Percentiles rank a stretch among this genome's conserved stretches.
Evolutionary conservation across 2,113 vertebrate genomes (phyloP).

Genomic region (Caloenas nicobarica): DNA sequence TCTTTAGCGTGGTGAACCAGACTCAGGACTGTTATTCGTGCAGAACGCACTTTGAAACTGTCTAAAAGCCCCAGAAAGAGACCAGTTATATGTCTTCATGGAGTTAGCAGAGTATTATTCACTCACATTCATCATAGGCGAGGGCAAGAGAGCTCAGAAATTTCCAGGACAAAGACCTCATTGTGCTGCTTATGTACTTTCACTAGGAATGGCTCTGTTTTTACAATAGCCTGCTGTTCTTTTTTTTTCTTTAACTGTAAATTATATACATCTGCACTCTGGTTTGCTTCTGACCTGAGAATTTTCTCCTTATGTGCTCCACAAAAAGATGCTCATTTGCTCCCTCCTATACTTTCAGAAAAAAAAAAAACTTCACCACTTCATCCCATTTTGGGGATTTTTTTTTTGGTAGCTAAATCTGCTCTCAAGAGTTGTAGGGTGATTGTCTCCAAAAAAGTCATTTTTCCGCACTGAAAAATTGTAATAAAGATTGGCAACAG

Average conservation of each 20-base stretch:
- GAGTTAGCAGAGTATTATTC: neutral
- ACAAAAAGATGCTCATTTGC: constrained; percentile 25
- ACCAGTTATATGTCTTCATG: neutral
- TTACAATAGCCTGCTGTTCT: neutral
- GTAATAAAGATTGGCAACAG: neutral
- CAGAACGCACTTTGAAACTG: neutral
- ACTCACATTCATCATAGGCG: neutral
- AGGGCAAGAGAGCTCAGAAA: neutral
- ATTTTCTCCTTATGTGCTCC: constrained; percentile 14
- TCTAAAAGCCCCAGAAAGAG: neutral
- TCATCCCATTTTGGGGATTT: neutral
- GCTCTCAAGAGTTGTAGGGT: neutral
- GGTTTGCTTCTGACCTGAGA: constrained; percentile 27
- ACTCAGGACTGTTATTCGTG: neutral
- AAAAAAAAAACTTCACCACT: neutral
- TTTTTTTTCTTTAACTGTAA: constrained; percentile 33
- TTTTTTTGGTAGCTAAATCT: constrained; percentile 15
- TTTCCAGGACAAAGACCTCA: neutral
- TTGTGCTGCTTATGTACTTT: neutral
- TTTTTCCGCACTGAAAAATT: neutral
- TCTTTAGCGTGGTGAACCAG: neutral
- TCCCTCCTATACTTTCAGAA: constrained; percentile 36
- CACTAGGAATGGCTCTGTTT: neutral
- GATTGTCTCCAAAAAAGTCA: neutral
- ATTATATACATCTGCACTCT: constrained; percentile 16